Conservation (phyloP, 2,888 invertebrate species). For the Heliconius erato region DNA sequence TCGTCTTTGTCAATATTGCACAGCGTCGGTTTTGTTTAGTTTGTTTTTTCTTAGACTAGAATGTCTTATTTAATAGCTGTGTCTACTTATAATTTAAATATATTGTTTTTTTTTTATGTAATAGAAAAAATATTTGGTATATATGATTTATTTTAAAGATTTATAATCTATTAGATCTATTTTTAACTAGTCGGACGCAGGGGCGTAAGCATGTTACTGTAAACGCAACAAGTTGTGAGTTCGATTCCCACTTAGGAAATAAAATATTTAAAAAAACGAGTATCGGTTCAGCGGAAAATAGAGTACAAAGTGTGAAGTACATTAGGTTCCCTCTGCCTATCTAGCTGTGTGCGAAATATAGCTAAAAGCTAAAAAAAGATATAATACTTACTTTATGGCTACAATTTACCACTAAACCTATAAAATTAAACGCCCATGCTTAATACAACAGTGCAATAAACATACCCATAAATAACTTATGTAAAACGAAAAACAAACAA, state of each 20-base stretch:
- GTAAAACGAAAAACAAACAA: constrained; percentile 47
- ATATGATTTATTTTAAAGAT: too few relatives aligned
- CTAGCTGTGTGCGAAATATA: background rate
- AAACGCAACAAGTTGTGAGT: background rate
- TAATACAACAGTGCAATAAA: constrained; percentile 9
- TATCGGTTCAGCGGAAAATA: too few relatives aligned
- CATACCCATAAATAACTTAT: constrained; percentile 16
- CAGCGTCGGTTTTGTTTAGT: background rate
- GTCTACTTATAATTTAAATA: background rate
- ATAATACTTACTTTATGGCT: background rate
- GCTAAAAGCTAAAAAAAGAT: background rate
- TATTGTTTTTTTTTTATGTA: background rate
- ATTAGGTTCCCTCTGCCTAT: too few relatives aligned
- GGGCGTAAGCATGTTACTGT: too few relatives aligned
- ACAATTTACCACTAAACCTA: background rate
- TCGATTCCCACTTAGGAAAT: too few relatives aligned
- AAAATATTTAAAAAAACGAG: too few relatives aligned
- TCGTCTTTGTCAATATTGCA: background rate
- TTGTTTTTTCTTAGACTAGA: background rate
- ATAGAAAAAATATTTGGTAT: background rate
- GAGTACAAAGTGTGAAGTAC: too few relatives aligned
- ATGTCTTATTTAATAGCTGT: background rate
- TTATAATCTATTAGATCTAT: too few relatives aligned
- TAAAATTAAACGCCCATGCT: background rate
- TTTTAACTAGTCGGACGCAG: too few relatives aligned